These are phyloP conservation scores for Cynopterus sphinx DNA, from an alignment of 2,797 vertebrate species.

Conservation along the genomic window DNA sequence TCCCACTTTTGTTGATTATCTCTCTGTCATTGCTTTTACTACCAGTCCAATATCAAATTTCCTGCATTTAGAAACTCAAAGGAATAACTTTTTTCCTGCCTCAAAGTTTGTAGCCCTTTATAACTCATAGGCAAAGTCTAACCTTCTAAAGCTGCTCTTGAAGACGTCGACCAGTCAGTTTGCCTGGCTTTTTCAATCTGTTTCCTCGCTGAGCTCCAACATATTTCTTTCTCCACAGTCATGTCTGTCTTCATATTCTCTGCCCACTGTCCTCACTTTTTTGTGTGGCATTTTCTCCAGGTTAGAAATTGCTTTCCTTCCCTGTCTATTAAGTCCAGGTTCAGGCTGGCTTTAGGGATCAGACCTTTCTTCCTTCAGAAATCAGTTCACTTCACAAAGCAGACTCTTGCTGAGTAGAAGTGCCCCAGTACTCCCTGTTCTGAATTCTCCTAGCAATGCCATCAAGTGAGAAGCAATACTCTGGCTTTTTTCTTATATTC, in stretches of 20 bases:
- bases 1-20: too few relatives aligned
- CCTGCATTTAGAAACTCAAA: neutral
- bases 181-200: neutral
- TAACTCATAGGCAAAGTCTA: neutral
- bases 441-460: neutral
- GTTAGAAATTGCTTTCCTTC: neutral
- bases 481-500: neutral
- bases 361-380: neutral
- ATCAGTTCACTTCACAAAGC: neutral
- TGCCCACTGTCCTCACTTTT: neutral
- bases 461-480: neutral
- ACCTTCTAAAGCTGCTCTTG: neutral
- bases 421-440: neutral
- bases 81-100: neutral
- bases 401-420: neutral
- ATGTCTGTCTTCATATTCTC: neutral
- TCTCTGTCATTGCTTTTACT: neutral
- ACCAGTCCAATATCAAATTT: neutral
- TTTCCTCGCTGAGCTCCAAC: neutral
- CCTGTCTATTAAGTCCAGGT: neutral
- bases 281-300: neutral
- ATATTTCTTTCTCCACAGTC: neutral
- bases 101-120: neutral
- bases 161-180: neutral
- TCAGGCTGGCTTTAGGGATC: neutral